Conservation (phyloP, 2,888 invertebrate genomes). For the Palloptera scutellata region DNA sequence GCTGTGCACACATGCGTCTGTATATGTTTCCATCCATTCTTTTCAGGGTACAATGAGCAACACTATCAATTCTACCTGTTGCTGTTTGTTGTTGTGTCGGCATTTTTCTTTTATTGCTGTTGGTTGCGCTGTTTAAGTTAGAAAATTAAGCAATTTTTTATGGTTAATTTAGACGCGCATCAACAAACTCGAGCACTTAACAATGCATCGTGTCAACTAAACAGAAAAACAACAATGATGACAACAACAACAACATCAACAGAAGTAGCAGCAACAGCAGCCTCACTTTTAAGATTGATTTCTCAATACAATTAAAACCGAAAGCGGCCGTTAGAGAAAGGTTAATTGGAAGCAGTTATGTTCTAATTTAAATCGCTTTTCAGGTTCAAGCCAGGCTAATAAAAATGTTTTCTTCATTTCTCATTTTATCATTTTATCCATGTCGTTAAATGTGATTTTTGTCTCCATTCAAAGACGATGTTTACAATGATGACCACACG, state of each 20-base stretch:
- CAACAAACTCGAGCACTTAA: background rate
- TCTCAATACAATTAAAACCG: slow-evolving; percentile 35
- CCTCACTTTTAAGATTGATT: slow-evolving; percentile 38
- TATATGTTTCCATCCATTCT: slow-evolving; percentile 24
- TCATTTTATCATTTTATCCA: slow-evolving; percentile 24
- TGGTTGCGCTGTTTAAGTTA: slow-evolving; percentile 34
- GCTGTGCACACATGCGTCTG: background rate
- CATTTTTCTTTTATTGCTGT: slow-evolving; percentile 35
- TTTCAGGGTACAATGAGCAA: slow-evolving; percentile 6
- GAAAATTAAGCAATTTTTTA: slow-evolving; percentile 59
- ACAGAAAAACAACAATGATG: no score
- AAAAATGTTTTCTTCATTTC: slow-evolving; percentile 48
- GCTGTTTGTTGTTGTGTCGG: slow-evolving; percentile 22
- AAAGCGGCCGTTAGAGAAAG: slow-evolving; percentile 33
- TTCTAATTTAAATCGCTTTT: slow-evolving; percentile 57
- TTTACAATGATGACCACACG: background rate
- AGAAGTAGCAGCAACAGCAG: background rate
- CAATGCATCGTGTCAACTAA: slow-evolving; percentile 46
- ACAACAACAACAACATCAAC: no score
- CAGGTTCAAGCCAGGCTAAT: slow-evolving; percentile 49
- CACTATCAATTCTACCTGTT: slow-evolving; percentile 23
- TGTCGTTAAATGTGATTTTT: slow-evolving; percentile 31
- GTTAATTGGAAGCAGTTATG: slow-evolving; percentile 51
- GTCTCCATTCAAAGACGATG: slow-evolving; percentile 24
- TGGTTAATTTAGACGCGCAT: slow-evolving; percentile 51